phyloP scores from a whole-genome alignment of 2,797 vertebrate genomes.

The Enteromius thamalakanensis region DNA sequence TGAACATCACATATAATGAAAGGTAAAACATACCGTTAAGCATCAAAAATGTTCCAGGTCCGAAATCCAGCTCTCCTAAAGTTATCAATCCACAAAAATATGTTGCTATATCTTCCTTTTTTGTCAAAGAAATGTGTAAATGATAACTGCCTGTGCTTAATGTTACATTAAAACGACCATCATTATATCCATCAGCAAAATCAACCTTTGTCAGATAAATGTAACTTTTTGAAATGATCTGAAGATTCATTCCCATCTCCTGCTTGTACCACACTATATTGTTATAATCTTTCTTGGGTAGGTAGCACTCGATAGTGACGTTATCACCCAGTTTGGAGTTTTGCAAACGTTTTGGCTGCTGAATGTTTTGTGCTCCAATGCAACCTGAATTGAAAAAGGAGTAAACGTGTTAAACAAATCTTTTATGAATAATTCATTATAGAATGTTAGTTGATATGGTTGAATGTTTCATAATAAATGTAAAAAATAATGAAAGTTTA shows the following conservation, averaged over 20 bases:
- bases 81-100: constrained; percentile 36
- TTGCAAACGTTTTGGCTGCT: constrained; percentile 29
- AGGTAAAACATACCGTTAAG: constrained; percentile 7
- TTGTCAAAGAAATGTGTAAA: constrained; percentile 22
- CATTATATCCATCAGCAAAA: constrained; percentile 12
- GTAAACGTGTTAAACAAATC: neutral
- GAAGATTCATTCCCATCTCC: constrained; percentile 21
- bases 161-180: constrained; percentile 3
- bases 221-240: constrained; percentile 1
- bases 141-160: constrained; percentile 1
- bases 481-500: neutral
- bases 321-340: neutral
- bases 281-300: constrained; percentile 32
- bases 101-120: constrained; percentile 26
- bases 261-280: constrained; percentile 47
- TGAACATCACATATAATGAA: neutral
- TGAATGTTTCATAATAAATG: neutral
- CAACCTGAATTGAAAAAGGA: constrained; percentile 23
- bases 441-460: neutral
- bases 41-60: constrained; percentile 38
- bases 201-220: neutral
- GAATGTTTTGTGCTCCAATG: neutral
- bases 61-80: constrained; percentile 40
- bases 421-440: neutral
- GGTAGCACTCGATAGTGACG: constrained; percentile 36